Evolutionary conservation across 2,113 vertebrate species (phyloP), one percentile per base, ranked within the genome.

Genomic region (Monopterus albus): DNA sequence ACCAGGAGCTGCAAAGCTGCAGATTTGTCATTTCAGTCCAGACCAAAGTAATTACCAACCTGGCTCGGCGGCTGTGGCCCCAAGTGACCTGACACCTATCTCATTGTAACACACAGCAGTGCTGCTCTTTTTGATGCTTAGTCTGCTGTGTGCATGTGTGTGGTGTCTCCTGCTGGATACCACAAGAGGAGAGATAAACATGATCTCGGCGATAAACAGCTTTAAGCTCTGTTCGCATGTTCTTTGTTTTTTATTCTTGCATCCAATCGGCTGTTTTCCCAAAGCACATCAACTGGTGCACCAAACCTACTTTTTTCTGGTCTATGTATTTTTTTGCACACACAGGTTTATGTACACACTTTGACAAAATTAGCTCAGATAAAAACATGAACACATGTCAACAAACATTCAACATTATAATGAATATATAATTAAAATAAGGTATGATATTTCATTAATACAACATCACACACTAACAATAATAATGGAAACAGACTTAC

Each of bases 1-100:
- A 88, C 74, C 82, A 75, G 82, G 77, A 82, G 78, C 85, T 78
- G 63, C 86, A 89, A 86, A 92, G 88, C 87, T 85, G 82, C 85
- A 87, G 89, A 89, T 91, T 82, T 84, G 74, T 84, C 86, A 46
- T 72, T 62, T 62, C 51, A 61, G 47, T 82, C 81, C 78, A 84
- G 71, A 81, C 76, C 75, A 73, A 71, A 78, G 53, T 47, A 66
- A 83, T 85, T 78, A 83, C 62, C 42, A 42, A 56, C 67, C 78
- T 69, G 76, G 56, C 58, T 63, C 51, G 74, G 55, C 59, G 1
- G 15, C 52, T 39, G 38, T 79, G 80, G 61, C 67, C 67, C 46
- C 31, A 21, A 10, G 11, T 56, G 68, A 73, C 73, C 66, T 60
- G 31, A 65, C 11, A 65, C 20, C 45, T 82, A 57, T 72, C 23